phyloP scores from a whole-genome alignment of 2,888 invertebrate species.

The Glyphotaelius pellucidus region DNA sequence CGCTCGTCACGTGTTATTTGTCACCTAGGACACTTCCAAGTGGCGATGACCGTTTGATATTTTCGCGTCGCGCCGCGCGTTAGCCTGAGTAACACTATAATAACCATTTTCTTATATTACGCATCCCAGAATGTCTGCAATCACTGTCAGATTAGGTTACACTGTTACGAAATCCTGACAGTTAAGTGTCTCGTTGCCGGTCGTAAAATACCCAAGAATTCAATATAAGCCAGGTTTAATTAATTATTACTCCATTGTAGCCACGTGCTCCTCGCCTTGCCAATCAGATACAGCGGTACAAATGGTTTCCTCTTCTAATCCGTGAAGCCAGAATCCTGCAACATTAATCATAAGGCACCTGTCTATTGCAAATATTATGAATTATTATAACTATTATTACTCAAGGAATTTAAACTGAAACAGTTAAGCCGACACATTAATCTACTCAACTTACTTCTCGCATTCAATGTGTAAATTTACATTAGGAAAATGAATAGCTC shows the following conservation, averaged over 20 bases:
- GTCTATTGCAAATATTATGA: neutral
- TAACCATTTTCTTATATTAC: neutral
- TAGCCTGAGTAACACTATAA: neutral
- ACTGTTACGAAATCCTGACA: neutral
- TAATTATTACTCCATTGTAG: constrained; percentile 12
- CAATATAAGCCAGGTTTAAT: neutral
- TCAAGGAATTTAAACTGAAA: neutral
- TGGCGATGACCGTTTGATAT: too few species aligned
- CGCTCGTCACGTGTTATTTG: too few species aligned
- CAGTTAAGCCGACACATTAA: neutral
- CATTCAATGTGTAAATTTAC: neutral
- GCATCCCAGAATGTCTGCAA: neutral
- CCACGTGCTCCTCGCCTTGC: neutral
- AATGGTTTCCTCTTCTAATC: neutral
- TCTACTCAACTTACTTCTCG: neutral
- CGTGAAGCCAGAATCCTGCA: constrained; percentile 8
- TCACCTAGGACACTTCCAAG: too few species aligned
- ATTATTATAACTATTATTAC: neutral
- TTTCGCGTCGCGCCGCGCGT: too few species aligned
- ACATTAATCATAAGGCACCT: constrained; percentile 34
- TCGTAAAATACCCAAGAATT: neutral
- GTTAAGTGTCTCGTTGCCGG: neutral
- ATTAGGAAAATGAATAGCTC: neutral
- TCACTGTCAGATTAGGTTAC: neutral
- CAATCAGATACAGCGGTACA: constrained; percentile 18